phyloP scores from a whole-genome alignment of 2,888 invertebrate genomes.

The Pharmacophagus antenor region DNA sequence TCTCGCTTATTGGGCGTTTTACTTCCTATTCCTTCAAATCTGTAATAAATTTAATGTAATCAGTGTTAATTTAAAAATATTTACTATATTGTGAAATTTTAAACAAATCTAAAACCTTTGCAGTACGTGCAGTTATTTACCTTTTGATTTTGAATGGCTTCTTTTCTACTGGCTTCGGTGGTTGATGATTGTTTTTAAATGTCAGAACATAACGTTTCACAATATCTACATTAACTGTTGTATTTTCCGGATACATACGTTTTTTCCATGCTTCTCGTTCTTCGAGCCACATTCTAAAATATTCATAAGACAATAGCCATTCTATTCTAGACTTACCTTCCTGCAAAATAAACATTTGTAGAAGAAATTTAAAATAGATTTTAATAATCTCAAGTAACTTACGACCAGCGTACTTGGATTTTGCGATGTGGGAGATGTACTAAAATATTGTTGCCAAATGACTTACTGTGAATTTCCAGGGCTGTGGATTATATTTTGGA shows the following conservation, averaged over 20 bases:
- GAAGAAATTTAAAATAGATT: neutral
- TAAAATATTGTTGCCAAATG: neutral
- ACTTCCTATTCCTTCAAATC: slow-evolving; percentile 59
- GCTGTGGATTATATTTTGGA: slow-evolving; percentile 70
- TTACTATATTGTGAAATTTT: too few species aligned
- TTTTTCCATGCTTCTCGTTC: slow-evolving; percentile 78
- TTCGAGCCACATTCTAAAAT: slow-evolving; percentile 80
- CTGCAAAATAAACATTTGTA: slow-evolving; percentile 40
- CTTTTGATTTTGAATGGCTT: slow-evolving; percentile 74
- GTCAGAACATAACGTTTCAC: slow-evolving; percentile 70
- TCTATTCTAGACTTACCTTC: slow-evolving; percentile 67
- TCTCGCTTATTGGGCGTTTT: slow-evolving; percentile 55
- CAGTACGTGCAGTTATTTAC: slow-evolving; percentile 43
- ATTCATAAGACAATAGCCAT: slow-evolving; percentile 78
- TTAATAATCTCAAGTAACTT: neutral
- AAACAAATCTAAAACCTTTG: neutral
- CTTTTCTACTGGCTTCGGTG: slow-evolving; percentile 71
- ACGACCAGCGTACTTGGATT: too few species aligned
- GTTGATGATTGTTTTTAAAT: slow-evolving; percentile 66
- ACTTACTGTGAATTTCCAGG: slow-evolving; percentile 79
- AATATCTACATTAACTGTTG: slow-evolving; percentile 63
- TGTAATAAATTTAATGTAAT: slow-evolving; percentile 39
- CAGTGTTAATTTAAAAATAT: too few species aligned
- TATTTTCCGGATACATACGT: slow-evolving; percentile 75
- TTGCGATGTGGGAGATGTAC: too few species aligned